A percentile compares a stretch with the other conserved stretches of the same genome.
Conservation (phyloP, 2,888 invertebrate species). For the Hirtodrosophila alboralis region DNA sequence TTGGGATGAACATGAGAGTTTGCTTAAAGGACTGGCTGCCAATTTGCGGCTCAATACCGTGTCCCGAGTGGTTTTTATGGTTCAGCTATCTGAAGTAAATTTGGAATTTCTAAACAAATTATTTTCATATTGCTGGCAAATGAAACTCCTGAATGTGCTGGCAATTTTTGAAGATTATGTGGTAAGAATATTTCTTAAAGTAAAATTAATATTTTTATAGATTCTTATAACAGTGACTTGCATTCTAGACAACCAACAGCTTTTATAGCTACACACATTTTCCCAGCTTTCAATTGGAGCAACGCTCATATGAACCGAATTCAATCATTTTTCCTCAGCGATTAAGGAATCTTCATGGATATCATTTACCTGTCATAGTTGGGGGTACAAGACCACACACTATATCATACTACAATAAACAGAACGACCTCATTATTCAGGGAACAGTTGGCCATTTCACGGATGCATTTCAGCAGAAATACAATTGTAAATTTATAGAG, state of each 20-base stretch:
- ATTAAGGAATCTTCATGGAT: constrained; percentile 61
- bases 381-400: constrained; percentile 74
- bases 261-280: constrained; percentile 73
- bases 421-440: constrained; percentile 27
- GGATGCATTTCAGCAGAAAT: constrained; percentile 61
- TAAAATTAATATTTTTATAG: not conserved
- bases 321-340: constrained; percentile 63
- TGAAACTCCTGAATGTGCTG: constrained; percentile 70
- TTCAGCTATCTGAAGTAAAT: constrained; percentile 35
- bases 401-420: constrained; percentile 54
- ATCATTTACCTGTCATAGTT: constrained; percentile 52
- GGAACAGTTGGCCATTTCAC: constrained; percentile 75
- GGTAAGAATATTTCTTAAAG: constrained; percentile 28
- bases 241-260: constrained; percentile 41
- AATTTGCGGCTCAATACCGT: constrained; percentile 70
- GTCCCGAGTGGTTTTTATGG: constrained; percentile 69
- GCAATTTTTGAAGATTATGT: constrained; percentile 64
- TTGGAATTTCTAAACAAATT: constrained; percentile 40
- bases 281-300: constrained; percentile 66
- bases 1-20: constrained; percentile 38
- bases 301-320: constrained; percentile 9
- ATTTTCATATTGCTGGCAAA: constrained; percentile 66
- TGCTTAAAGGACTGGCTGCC: constrained; percentile 56
- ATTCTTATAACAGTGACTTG: not conserved
- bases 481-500: constrained; percentile 61